phyloP scores from a whole-genome alignment of 2,888 invertebrate species.

The Chloroclysta siterata region DNA sequence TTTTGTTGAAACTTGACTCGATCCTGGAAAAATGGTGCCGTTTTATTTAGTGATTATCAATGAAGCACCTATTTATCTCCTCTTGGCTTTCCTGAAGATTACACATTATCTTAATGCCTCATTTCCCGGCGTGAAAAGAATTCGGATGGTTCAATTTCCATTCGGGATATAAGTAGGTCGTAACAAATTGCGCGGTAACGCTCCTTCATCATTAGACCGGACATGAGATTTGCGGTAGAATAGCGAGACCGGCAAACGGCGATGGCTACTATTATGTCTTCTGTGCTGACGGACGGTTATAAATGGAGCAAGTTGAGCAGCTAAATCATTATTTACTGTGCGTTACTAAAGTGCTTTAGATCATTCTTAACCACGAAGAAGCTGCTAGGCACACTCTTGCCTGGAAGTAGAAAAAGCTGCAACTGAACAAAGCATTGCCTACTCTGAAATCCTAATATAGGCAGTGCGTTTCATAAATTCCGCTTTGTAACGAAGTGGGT shows the following conservation, averaged over 20 bases:
- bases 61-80: slow-evolving; percentile 17
- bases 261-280: slow-evolving; percentile 10
- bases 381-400: slow-evolving; percentile 3
- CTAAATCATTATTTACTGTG: slow-evolving; percentile 23
- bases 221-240: slow-evolving; percentile 35
- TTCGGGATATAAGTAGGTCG: slow-evolving; percentile 56
- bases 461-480: background rate
- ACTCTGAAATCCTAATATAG: no score
- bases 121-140: slow-evolving; percentile 44
- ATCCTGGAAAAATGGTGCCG: no score
- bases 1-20: no score
- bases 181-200: slow-evolving; percentile 54
- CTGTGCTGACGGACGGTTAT: slow-evolving; percentile 12
- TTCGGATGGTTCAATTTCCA: slow-evolving; percentile 53
- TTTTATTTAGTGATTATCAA: slow-evolving; percentile 4
- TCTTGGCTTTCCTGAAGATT: slow-evolving; percentile 10
- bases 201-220: slow-evolving; percentile 51
- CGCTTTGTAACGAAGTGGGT: background rate
- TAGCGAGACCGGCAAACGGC: slow-evolving; percentile 17
- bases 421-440: background rate
- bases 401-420: background rate
- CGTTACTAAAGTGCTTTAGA: slow-evolving; percentile 28
- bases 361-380: slow-evolving; percentile 15
- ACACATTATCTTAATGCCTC: slow-evolving; percentile 22
- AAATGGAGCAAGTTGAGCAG: slow-evolving; percentile 28